Percentiles rank a stretch among this genome's conserved stretches.
Conservation (phyloP, 2,797 vertebrate species). For the Paedocypris micromegethes region DNA sequence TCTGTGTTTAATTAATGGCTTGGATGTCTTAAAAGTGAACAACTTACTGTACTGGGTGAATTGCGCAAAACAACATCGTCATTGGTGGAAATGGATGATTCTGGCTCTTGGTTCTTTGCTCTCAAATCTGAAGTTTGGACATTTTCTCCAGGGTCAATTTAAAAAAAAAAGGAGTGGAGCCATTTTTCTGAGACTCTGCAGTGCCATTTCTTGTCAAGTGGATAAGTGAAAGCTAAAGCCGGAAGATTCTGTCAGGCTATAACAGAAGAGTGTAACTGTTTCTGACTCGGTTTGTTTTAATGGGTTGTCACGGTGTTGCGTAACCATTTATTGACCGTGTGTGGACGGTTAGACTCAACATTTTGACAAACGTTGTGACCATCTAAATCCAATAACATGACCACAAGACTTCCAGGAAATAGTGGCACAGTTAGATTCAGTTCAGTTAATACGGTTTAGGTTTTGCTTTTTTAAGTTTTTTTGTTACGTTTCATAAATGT, state of each 20-base stretch:
- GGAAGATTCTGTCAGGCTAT: not conserved
- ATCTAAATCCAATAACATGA: not conserved
- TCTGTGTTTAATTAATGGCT: too few species aligned
- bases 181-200: constrained; percentile 38
- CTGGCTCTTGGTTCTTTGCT: constrained; percentile 40
- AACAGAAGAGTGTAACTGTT: not conserved
- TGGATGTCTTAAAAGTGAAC: too few species aligned
- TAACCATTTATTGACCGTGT: constrained; percentile 3
- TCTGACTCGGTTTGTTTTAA: constrained; percentile 4
- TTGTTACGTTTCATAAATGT: not conserved
- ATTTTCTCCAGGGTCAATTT: constrained; percentile 24
- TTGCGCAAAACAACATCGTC: constrained; percentile 32
- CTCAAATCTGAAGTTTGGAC: constrained; percentile 40
- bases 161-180: constrained; percentile 24
- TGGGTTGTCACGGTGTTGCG: not conserved
- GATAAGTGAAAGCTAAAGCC: constrained; percentile 27
- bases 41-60: constrained; percentile 13
- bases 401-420: not conserved
- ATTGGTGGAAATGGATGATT: constrained; percentile 41
- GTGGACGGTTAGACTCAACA: constrained; percentile 1
- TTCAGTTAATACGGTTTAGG: too few species aligned
- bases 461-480: too few species aligned
- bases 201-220: constrained; percentile 45
- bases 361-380: constrained; percentile 1
- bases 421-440: not conserved